Evolutionary conservation across 2,888 invertebrate genomes (phyloP).

Genomic region (Julus scandinavius): DNA sequence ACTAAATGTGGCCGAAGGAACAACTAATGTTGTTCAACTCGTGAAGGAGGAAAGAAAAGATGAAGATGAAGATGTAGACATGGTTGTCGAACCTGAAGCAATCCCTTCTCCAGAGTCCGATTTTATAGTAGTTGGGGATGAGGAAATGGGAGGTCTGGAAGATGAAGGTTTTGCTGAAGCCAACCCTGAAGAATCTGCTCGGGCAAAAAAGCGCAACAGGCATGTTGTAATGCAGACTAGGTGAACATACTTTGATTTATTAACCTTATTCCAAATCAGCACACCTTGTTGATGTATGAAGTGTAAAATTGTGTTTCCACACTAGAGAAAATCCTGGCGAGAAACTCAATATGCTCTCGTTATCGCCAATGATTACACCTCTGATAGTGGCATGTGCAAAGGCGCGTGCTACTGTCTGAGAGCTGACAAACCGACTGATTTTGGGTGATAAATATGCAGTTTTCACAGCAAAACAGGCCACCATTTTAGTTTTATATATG

Average conservation of each 20-base stretch:
- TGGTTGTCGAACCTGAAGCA: neutral
- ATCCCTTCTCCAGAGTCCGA: slow-evolving; percentile 8
- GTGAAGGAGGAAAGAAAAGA: slow-evolving; percentile 1
- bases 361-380: too few relatives aligned
- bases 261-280: too few relatives aligned
- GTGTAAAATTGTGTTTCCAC: too few relatives aligned
- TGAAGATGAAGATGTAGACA: neutral
- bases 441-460: too few relatives aligned
- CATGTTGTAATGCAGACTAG: neutral
- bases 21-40: neutral
- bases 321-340: too few relatives aligned
- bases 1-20: neutral
- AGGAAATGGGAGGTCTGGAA: neutral
- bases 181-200: neutral
- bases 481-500: too few relatives aligned
- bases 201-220: neutral
- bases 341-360: too few relatives aligned
- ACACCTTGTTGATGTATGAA: too few relatives aligned
- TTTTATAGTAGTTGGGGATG: neutral
- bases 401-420: too few relatives aligned
- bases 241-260: neutral
- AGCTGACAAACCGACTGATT: too few relatives aligned
- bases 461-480: too few relatives aligned
- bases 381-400: too few relatives aligned
- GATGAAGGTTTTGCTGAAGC: slow-evolving; percentile 41